Evolutionary conservation across 1,140 invertebrate genomes (phyloP).

Genomic region (Archivesica marissinica): DNA sequence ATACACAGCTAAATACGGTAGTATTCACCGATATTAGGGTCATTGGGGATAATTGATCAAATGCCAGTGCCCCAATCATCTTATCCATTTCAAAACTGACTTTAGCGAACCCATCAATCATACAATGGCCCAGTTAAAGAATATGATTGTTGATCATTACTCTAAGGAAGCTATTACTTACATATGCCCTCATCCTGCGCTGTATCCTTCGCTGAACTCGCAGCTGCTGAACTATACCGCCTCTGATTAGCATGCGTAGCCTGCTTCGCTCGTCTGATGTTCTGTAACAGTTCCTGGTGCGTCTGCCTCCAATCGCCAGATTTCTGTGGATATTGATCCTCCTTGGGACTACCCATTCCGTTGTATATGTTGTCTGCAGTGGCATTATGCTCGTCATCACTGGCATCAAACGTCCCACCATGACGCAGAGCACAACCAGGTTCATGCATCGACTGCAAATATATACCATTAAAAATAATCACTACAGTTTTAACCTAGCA

Average conservation of each 20-base stretch:
- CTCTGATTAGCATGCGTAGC: conserved; percentile 29
- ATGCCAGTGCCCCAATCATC: no score
- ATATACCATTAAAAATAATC: neutral
- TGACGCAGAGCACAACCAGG: conserved; percentile 67
- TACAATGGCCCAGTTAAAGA: no score
- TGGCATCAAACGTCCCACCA: conserved; percentile 62
- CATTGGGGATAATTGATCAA: no score
- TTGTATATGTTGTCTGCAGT: conserved; percentile 26
- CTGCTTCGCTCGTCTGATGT: conserved; percentile 56
- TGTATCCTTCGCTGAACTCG: conserved; percentile 9
- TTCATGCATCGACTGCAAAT: conserved; percentile 66
- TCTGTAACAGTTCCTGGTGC: conserved; percentile 62
- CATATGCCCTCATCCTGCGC: conserved; percentile 37
- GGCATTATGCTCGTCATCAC: conserved; percentile 55
- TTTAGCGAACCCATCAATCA: no score
- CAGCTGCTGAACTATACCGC: conserved; percentile 36
- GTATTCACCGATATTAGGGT: no score
- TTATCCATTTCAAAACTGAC: no score
- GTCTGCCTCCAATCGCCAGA: conserved; percentile 64
- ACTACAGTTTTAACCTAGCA: no score
- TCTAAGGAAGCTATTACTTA: no score
- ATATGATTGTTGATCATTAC: no score
- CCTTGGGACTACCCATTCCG: conserved; percentile 7
- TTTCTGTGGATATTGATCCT: conserved; percentile 42
- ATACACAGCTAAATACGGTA: no score